Percentiles rank a stretch among this genome's conserved stretches.
Evolutionary conservation across 2,888 invertebrate genomes (phyloP).

Genomic region (Sphaerolaimus hirsutus): DNA sequence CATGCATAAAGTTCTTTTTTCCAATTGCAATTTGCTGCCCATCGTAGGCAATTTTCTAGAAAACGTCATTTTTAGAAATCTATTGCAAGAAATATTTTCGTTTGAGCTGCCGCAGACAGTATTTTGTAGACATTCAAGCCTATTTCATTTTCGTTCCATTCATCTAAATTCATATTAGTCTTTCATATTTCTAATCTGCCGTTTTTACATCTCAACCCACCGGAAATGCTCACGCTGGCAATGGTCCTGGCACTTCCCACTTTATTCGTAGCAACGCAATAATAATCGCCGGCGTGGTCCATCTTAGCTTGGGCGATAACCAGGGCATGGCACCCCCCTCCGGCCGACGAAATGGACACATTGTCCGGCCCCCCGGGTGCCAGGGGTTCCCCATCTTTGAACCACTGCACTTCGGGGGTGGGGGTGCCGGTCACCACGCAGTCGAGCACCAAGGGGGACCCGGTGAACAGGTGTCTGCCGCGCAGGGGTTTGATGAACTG

Average conservation of each 20-base stretch:
- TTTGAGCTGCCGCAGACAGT: too few species aligned
- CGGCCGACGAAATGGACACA: slow-evolving; percentile 8
- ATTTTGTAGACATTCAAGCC: too few species aligned
- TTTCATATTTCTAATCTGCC: too few species aligned
- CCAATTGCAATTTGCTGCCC: too few species aligned
- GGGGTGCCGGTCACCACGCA: slow-evolving; percentile 22
- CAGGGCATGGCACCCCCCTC: slow-evolving; percentile 22
- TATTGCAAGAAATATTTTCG: too few species aligned
- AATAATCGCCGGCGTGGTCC: slow-evolving; percentile 23
- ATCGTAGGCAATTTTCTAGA: too few species aligned
- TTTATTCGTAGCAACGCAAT: slow-evolving; percentile 19
- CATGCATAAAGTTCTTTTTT: too few species aligned
- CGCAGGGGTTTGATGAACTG: slow-evolving; percentile 24
- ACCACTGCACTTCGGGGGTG: slow-evolving; percentile 19
- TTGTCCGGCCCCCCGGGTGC: too few species aligned
- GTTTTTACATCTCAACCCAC: slow-evolving; percentile 2
- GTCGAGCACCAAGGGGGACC: slow-evolving; percentile 24
- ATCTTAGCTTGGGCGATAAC: slow-evolving; percentile 18
- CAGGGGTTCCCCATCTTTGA: too few species aligned
- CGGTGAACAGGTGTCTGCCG: slow-evolving; percentile 24
- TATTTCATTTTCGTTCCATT: too few species aligned
- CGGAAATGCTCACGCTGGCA: slow-evolving; percentile 21
- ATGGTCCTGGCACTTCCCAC: slow-evolving; percentile 19
- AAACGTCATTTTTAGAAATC: too few species aligned
- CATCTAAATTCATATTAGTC: too few species aligned